A percentile compares a stretch with the other conserved stretches of the same genome.
Evolutionary conservation across 1,140 invertebrate genomes (phyloP).

Genomic region (Drosophila kikkawai): DNA sequence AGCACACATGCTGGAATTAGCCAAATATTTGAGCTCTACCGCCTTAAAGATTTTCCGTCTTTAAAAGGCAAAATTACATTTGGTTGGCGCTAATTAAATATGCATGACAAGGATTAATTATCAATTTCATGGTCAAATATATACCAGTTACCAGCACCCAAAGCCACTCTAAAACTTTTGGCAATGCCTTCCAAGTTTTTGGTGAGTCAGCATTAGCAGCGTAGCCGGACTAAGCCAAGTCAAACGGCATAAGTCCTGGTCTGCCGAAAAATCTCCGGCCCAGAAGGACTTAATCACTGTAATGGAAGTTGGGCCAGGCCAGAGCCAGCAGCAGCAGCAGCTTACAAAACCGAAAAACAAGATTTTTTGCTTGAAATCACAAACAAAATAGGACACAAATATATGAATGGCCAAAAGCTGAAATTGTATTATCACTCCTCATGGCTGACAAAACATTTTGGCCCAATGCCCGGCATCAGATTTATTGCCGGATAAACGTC

Average conservation of each 20-base stretch:
- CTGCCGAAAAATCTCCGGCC: conserved; percentile 5
- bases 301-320: conserved; percentile 15
- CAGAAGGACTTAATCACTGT: conserved; percentile 50
- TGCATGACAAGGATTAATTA: conserved; percentile 40
- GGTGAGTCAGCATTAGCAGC: conserved; percentile 6
- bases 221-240: conserved; percentile 15
- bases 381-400: conserved; percentile 35
- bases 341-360: conserved; percentile 26
- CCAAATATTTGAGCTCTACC: not conserved
- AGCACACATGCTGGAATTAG: conserved; percentile 22
- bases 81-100: conserved; percentile 7
- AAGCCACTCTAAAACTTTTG: not conserved
- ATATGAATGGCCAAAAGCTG: conserved; percentile 31
- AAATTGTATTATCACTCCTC: conserved; percentile 37
- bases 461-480: not conserved
- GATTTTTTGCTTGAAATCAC: conserved; percentile 53
- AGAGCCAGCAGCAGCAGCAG: not conserved
- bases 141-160: conserved; percentile 7
- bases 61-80: not conserved
- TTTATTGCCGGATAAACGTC: conserved; percentile 12
- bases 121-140: conserved; percentile 16
- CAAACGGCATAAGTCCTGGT: conserved; percentile 27
- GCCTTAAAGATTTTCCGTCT: not conserved
- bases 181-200: not conserved
- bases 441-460: conserved; percentile 39